Base-by-base conservation (phyloP, 1,140 invertebrate genomes). In the Pachypeltis micranthus region DNA sequence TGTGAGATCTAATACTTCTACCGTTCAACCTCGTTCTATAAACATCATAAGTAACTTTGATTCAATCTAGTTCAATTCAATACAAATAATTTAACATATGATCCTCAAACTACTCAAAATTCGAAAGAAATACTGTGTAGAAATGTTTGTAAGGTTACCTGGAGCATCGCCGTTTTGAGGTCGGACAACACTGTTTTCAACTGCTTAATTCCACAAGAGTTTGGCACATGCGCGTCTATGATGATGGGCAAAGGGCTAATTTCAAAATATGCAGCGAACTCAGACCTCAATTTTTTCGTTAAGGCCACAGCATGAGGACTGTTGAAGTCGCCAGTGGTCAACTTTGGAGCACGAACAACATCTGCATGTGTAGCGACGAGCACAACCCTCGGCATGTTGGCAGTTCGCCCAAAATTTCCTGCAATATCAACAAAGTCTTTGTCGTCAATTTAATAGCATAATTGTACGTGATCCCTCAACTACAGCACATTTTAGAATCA, bases 331-430 rank as follows among this genome's bases (percentile, higher is more conserved):
- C 81, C 82, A 24, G 77, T 73, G 27, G 75, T 69, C 47, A 78
- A 81, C 66, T 77, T 79, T 12, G 74, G 74, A 44, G 80, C 80
- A 4, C 76, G 68, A 0, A 76, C 74, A 2, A 72, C 68, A 69
- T 85, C 83, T 14, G 84, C 82, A 72, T 88, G 84, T 0, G 85
- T 86, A 4, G 82, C 86, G 2, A 88, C 75, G 25, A 88, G 71
- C 16, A 84, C 72, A 2, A 88, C 80, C 61, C 75, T 70, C 2
- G 76, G 72, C 31, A 74, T 70, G 63, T 77, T 76, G 26, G 74
- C 75, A 1, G 77, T 74, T 66, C 76, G 78, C 28, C 83, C 83
- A 70, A 78, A 77, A 51, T 77, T 73, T 66, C 78, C 83, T 83
- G 63, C 59, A 68, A 65, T 65, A 64, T 7, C 31, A 39, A 7